Evolutionary conservation across 1,140 invertebrate species (phyloP).

Genomic region (Drosophila pandora): DNA sequence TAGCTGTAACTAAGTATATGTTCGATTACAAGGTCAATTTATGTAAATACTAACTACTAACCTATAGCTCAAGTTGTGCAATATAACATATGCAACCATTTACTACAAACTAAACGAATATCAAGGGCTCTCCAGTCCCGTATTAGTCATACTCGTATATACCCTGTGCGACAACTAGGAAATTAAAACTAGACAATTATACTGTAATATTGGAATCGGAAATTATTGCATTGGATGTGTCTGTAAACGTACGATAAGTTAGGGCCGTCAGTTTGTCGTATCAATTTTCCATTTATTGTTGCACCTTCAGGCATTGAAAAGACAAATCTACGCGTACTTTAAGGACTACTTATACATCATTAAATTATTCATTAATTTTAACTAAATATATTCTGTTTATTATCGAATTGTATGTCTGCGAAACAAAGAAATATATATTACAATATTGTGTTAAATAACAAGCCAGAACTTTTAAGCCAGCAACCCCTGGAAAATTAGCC

Average conservation of each 20-base stretch:
- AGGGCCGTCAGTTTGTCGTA: conserved; percentile 44
- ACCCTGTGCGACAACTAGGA: conserved; percentile 4
- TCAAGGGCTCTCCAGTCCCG: background rate
- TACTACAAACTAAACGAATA: conserved; percentile 13
- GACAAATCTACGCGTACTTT: conserved; percentile 18
- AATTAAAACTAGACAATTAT: conserved; percentile 58
- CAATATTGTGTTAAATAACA: conserved; percentile 72
- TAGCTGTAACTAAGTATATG: conserved; percentile 30
- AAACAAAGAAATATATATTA: conserved; percentile 57
- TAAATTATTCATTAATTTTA: conserved; percentile 39
- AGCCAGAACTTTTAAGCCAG: conserved; percentile 38
- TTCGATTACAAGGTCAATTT: conserved; percentile 57
- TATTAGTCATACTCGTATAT: conserved; percentile 26
- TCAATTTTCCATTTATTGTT: conserved; percentile 71
- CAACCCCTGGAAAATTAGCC: conserved; percentile 52
- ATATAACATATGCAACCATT: conserved; percentile 25
- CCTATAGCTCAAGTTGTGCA: conserved; percentile 57
- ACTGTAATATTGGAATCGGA: conserved; percentile 42
- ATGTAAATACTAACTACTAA: conserved; percentile 59
- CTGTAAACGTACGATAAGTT: conserved; percentile 15
- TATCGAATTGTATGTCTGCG: conserved; percentile 57
- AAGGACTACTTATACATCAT: conserved; percentile 33
- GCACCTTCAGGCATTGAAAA: conserved; percentile 54
- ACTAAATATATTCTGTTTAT: conserved; percentile 54
- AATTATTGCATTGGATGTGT: conserved; percentile 29